These are phyloP conservation scores for Tiaroga cobitis DNA, from an alignment of 2,797 vertebrate species.

Conservation along the genomic window DNA sequence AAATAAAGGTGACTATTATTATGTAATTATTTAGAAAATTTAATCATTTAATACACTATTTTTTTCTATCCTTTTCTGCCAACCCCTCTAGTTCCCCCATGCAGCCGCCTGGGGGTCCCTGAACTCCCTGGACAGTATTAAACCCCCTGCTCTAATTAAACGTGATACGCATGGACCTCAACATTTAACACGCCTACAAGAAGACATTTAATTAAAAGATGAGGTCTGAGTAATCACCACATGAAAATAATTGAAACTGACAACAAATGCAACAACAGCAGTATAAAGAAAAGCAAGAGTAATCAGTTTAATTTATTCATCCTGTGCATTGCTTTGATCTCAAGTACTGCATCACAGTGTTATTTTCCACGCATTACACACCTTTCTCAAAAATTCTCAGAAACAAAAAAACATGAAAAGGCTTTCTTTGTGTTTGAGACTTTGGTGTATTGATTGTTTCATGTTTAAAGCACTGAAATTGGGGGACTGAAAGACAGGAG, in stretches of 20 bases:
- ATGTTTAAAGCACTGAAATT: not conserved
- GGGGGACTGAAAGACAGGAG: not conserved
- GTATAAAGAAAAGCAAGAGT: slow-evolving; percentile 10
- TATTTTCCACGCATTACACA: not conserved
- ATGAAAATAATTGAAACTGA: slow-evolving; percentile 17
- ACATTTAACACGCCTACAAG: not conserved
- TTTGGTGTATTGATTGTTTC: not conserved
- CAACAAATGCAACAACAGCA: slow-evolving; percentile 6
- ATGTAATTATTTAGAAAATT: not conserved
- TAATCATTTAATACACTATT: not conserved
- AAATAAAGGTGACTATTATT: too few relatives aligned
- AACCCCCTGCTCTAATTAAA: slow-evolving; percentile 19
- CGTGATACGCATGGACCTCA: not conserved
- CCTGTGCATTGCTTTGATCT: not conserved
- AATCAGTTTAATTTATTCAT: slow-evolving; percentile 23
- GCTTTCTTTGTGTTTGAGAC: not conserved
- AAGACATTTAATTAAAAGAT: slow-evolving; percentile 27
- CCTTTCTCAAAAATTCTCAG: not conserved
- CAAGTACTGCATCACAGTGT: not conserved
- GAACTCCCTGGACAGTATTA: not conserved
- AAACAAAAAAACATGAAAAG: not conserved
- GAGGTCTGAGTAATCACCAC: slow-evolving; percentile 8
- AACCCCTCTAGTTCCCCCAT: not conserved
- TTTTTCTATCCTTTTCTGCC: not conserved
- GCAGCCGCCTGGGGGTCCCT: not conserved